phyloP scores from a whole-genome alignment of 2,113 vertebrate species.

The Podarcis cretensis region DNA sequence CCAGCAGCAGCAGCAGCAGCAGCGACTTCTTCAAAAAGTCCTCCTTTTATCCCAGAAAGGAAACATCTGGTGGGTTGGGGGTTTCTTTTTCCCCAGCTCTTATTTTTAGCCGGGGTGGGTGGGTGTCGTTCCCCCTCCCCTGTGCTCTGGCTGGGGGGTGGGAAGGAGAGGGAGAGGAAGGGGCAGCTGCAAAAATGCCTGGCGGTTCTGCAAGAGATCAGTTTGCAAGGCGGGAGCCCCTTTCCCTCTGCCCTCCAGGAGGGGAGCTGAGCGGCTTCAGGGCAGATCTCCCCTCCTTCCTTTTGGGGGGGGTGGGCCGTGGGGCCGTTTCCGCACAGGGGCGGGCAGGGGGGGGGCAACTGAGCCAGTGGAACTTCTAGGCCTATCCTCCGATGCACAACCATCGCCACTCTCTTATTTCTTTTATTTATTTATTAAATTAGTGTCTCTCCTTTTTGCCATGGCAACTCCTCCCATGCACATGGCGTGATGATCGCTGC shows the following conservation, averaged over 20 bases:
- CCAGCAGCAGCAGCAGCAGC: not conserved
- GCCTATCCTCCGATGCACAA: too few relatives aligned
- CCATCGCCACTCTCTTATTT: too few relatives aligned
- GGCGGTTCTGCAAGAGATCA: not conserved
- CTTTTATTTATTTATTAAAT: too few relatives aligned
- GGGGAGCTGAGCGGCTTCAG: not conserved
- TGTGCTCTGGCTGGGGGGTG: too few relatives aligned
- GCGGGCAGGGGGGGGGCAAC: not conserved
- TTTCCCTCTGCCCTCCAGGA: not conserved
- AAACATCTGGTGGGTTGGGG: not conserved
- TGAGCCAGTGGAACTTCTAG: too few relatives aligned
- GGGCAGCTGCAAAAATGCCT: not conserved
- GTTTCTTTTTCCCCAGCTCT: too few relatives aligned
- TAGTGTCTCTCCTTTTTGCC: too few relatives aligned
- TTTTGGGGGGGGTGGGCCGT: not conserved
- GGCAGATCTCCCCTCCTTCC: not conserved
- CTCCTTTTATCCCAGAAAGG: not conserved
- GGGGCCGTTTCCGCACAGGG: not conserved
- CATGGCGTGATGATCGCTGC: too few relatives aligned
- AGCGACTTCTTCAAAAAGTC: not conserved
- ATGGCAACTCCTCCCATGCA: too few relatives aligned
- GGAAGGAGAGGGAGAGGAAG: too few relatives aligned
- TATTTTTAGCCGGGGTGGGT: not conserved
- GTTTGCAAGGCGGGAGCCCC: not conserved
- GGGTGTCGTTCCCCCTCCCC: not conserved